Evolutionary conservation across 2,888 invertebrate genomes (phyloP), one percentile per base, ranked within the genome.

Genomic region (Drosophila leonis): DNA sequence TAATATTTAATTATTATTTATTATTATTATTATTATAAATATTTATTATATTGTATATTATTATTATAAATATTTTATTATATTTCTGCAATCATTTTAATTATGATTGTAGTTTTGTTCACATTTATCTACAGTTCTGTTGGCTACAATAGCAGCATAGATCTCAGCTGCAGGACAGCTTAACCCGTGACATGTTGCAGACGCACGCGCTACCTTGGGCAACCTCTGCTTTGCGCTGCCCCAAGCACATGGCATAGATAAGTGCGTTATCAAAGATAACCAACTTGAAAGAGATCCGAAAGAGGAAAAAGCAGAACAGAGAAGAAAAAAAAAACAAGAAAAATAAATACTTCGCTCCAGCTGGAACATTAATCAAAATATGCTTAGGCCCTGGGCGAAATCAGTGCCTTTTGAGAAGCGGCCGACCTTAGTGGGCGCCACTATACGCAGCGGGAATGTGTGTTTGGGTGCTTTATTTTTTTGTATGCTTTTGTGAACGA

Each of bases 321-420:
- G 6, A 37, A 24, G 1, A 27, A 0, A 12, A 6, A 27, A 39
- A 37, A 39, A 24, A 10, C n/a, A n/a, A 18, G 13, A 12, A 27
- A 39, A 54, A 27, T 37, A 56, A 56, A 56, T 33, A 42, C 31
- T 18, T 15, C 4, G 27, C 44, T 44, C 5, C 10, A 35, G 44
- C 46, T 37, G 35, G 5, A 59, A 46, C 46, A 46, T 59, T 46
- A 37, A 29, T 46, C 59, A 59, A 59, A 59, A 37, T 37, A 37
- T 48, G 37, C 37, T 39, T 29, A 20, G 24, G 4, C 37, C 37
- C 37, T 15, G 18, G 37, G 37, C 59, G 29, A 29, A 48, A 59
- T 48, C 48, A 39, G 37, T n/a, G 56, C 24, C 31, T 33, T 31
- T 56, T 15, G 33, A 33, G 27, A 6, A 15, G 29, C 13, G 29